Base-by-base conservation (phyloP, 2,888 invertebrate genomes). In the Bellardia pandia region DNA sequence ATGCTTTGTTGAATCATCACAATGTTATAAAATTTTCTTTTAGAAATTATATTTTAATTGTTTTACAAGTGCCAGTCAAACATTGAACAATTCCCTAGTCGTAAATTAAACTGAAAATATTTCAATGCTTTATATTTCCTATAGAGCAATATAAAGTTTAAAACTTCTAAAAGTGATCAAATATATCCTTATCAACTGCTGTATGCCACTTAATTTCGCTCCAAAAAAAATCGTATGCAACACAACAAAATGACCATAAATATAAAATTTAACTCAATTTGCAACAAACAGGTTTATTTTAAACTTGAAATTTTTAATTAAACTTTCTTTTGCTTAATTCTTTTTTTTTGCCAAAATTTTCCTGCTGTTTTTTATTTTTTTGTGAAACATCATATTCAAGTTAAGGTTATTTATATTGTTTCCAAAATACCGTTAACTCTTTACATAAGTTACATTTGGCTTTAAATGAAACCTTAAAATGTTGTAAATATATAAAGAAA, bases 381-480 rank as follows among this genome's bases (percentile, higher is more conserved):
- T 14, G 6, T 48, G 53, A 42, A 72, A 42, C 62, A 64, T 16
- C 42, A 62, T 64, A 53, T 72, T 72, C 16, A 51, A 14, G 23
- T 72, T 33, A 66, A 81, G 66, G 23, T 74, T 71, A 33, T 51
- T 48, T 48, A 48, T 48, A 23, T 11, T 51, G 7, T 14, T 14
- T 16, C 23, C 16, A 48, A 69, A 82, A 75, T 82, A 82, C 66
- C 33, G 62, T 66, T 72, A 72, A 37, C 13, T 16, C 14, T 74
- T 74, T 76, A 75, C n/a, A 75, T n/a, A 51, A 62, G 37, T 51
- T 76, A 8, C 16, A 62, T 16, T 64, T 8, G 30, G 42, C 42
- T 4, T 69, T 33, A 48, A 84, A 78, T 74, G 72, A 84, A 72
- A 66, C 64, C 53, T 56, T 77, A 72, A 72, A 23, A 78, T 37